Conservation (phyloP, 1,140 invertebrate genomes). For the Hypothenemus hampei region DNA sequence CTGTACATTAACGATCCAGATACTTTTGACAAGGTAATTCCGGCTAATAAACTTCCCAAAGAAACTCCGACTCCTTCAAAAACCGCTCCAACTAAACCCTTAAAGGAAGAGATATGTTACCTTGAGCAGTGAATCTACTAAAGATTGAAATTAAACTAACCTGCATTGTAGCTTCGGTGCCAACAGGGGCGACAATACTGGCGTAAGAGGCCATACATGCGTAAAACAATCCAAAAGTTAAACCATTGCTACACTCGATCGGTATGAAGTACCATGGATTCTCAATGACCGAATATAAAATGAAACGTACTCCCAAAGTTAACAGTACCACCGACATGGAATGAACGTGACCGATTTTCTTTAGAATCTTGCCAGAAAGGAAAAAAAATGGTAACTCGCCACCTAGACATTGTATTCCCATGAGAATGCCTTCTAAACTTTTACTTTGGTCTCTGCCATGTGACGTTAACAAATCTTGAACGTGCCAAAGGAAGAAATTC, state of each 20-base stretch:
- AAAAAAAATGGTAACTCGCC: slow-evolving; percentile 91
- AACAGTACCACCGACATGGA: slow-evolving; percentile 78
- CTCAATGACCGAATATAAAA: slow-evolving; percentile 73
- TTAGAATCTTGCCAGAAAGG: slow-evolving; percentile 72
- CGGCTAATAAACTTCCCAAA: slow-evolving; percentile 69
- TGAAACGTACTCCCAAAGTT: slow-evolving; percentile 68
- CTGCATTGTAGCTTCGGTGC: slow-evolving; percentile 80
- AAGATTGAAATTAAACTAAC: slow-evolving; percentile 40
- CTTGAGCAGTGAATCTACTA: neutral
- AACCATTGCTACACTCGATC: slow-evolving; percentile 79
- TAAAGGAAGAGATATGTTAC: neutral
- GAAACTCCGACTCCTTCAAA: slow-evolving; percentile 83
- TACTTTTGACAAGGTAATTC: slow-evolving; percentile 56
- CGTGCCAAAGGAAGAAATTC: slow-evolving; percentile 80
- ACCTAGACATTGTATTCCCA: slow-evolving; percentile 74
- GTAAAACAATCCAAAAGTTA: slow-evolving; percentile 86
- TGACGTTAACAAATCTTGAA: slow-evolving; percentile 61
- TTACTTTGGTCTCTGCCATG: slow-evolving; percentile 57
- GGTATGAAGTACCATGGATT: slow-evolving; percentile 80
- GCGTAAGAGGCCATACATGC: slow-evolving; percentile 86
- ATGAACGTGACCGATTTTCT: slow-evolving; percentile 75
- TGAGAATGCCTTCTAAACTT: slow-evolving; percentile 73
- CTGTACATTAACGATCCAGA: slow-evolving; percentile 62
- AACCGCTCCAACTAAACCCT: slow-evolving; percentile 77
- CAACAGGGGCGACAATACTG: slow-evolving; percentile 75